These are phyloP conservation scores for Schrankia costaestrigalis DNA, from an alignment of 2,888 invertebrate genomes.

Conservation along the genomic window DNA sequence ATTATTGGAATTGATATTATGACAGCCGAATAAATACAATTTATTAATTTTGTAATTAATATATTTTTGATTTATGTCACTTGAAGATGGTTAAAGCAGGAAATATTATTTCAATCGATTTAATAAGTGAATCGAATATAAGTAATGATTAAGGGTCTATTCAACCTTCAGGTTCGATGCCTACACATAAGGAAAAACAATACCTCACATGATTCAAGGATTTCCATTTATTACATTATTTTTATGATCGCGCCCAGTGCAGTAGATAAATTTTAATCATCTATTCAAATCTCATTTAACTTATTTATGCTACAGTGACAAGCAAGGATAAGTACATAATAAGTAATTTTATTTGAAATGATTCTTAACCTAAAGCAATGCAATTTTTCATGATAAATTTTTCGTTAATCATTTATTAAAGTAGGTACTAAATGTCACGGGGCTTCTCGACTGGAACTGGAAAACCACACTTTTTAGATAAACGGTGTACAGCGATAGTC, in stretches of 20 bases:
- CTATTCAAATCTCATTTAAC: too few relatives aligned
- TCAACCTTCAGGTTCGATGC: slow-evolving; percentile 49
- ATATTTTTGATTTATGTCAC: slow-evolving; percentile 24
- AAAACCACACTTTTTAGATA: too few relatives aligned
- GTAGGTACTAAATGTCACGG: too few relatives aligned
- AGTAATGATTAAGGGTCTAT: slow-evolving; percentile 46
- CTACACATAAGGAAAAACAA: slow-evolving; percentile 64
- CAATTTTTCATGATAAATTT: too few relatives aligned
- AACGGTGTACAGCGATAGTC: too few relatives aligned
- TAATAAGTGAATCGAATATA: slow-evolving; percentile 26
- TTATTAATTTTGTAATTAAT: slow-evolving; percentile 10
- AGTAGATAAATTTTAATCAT: slow-evolving; percentile 19
- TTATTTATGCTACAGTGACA: background rate
- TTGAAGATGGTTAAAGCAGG: slow-evolving; percentile 25
- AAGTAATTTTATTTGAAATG: too few relatives aligned
- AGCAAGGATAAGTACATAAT: too few relatives aligned
- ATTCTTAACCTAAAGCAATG: background rate
- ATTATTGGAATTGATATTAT: slow-evolving; percentile 14
- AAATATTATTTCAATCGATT: slow-evolving; percentile 21
- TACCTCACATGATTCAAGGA: slow-evolving; percentile 54
- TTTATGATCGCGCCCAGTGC: slow-evolving; percentile 43
- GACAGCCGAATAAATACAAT: slow-evolving; percentile 20
- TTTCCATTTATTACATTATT: slow-evolving; percentile 48
- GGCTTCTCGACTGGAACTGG: too few relatives aligned
- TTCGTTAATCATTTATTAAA: too few relatives aligned